Evolutionary conservation across 2,888 invertebrate species (phyloP).

Genomic region (Tetragonula carbonaria): DNA sequence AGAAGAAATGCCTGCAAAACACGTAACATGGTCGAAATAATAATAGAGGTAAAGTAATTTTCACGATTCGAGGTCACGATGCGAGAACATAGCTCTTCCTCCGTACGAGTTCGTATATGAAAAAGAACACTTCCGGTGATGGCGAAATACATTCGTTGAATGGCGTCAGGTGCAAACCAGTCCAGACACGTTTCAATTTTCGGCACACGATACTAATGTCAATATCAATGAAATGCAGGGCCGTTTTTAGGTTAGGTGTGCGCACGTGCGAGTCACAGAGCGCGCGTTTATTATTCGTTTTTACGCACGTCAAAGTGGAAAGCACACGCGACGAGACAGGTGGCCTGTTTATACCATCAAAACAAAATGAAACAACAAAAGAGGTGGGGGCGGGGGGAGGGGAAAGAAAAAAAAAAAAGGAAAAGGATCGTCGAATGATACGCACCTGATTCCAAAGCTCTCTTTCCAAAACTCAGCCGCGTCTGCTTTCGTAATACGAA

Average conservation of each 20-base stretch:
- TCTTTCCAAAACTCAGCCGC: constrained; percentile 99
- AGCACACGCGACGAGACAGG: constrained; percentile 49
- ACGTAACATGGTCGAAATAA: neutral
- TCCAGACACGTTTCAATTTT: constrained; percentile 62
- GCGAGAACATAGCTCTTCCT: neutral
- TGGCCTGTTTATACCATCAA: constrained; percentile 47
- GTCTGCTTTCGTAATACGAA: constrained; percentile 99
- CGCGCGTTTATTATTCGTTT: constrained; percentile 64
- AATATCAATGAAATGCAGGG: constrained; percentile 64
- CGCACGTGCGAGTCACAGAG: constrained; percentile 68
- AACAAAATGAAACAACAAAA: neutral
- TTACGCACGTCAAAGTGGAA: constrained; percentile 44
- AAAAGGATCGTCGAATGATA: constrained; percentile 24
- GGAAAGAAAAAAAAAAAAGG: neutral
- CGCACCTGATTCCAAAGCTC: constrained; percentile 96
- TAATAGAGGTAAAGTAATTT: neutral
- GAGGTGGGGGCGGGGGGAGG: too few relatives aligned
- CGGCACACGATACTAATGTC: constrained; percentile 60
- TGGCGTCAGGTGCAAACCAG: constrained; percentile 56
- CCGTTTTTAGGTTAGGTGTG: constrained; percentile 71
- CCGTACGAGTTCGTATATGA: neutral
- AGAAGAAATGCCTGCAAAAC: neutral
- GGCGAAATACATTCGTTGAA: constrained; percentile 32
- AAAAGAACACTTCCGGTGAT: constrained; percentile 39
- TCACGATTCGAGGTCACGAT: neutral